Base-by-base conservation (phyloP, 2,797 vertebrate species). In the Dromococcyx pavoninus region DNA sequence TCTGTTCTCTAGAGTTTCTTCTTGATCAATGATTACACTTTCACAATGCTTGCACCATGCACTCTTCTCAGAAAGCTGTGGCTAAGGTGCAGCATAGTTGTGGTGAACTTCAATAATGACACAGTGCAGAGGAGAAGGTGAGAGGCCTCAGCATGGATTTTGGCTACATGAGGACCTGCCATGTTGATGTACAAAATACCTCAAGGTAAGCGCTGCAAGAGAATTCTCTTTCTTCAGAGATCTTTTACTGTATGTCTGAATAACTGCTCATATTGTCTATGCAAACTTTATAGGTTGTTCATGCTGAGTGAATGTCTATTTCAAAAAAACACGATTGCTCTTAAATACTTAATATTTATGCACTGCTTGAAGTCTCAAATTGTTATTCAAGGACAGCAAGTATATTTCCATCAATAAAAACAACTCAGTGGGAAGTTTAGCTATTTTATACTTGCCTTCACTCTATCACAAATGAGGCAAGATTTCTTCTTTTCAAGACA, bases 351-450 rank as follows among this genome's bases (percentile, higher is more conserved):
- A 58, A 57, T 79, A 92, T 92, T 94, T 88, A 65, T 83, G 72
- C 64, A 43, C 64, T 86, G 76, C 80, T 91, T 93, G 79, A 51
- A 67, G 50, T 72, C 44, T 32, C 33, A 69, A 77, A 82, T 86
- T 91, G 28, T 86, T 92, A 88, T 83, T 93, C 79, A 92, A 82
- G 75, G 76, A 83, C 19, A 21, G 79, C 24, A 91, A 87, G 79
- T 77, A 10, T 64, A 87, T 81, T 95, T 93, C 44, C 48, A 94
- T 53, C 50, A 83, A 88, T 28, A 88, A 92, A 90, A 93, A 64
- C 58, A 92, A 65, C 46, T 76, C 86, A 57, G 60, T 83, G 72
- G 75, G 72, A 79, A 92, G 64, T 82, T 90, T 82, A 74, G 84
- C 71, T 87, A 32, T 81, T 89, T 85, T 74, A 62, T 93, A 58